These are phyloP conservation scores for Bergia puertoricense DNA, from an alignment of 92 coral and sea anemone genomes.

Conservation along the genomic window DNA sequence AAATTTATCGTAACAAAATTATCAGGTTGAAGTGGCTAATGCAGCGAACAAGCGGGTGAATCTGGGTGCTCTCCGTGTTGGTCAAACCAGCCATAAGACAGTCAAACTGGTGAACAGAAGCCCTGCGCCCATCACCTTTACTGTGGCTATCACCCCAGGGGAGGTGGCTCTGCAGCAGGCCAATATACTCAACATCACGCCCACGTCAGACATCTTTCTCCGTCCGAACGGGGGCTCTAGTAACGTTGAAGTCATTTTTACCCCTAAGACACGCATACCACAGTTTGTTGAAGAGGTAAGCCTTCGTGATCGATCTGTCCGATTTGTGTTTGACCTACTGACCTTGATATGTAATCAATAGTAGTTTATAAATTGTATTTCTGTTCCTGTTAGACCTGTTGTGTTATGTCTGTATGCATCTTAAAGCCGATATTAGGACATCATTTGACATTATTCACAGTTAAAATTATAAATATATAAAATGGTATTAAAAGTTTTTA, in stretches of 20 bases:
- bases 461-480: no score
- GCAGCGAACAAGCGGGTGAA: conserved; percentile 83
- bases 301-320: background rate
- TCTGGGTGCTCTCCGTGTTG: conserved; percentile 91
- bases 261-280: conserved; percentile 89
- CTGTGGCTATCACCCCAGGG: conserved; percentile 90
- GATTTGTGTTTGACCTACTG: background rate
- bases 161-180: conserved; percentile 86
- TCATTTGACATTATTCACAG: no score
- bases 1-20: background rate
- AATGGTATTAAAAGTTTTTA: no score
- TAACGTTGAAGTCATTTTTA: conserved; percentile 83
- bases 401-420: background rate
- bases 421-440: background rate
- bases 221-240: conserved; percentile 88
- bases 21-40: conserved; percentile 89
- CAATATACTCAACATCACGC: conserved; percentile 73
- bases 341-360: background rate
- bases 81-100: conserved; percentile 80
- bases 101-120: conserved; percentile 91
- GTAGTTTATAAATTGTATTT: background rate
- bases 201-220: conserved; percentile 85
- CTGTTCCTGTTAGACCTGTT: background rate
- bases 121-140: conserved; percentile 92
- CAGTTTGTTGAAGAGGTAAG: conserved; percentile 95